Conservation (phyloP, 2,888 invertebrate genomes). For the Xiphydria camelus region DNA sequence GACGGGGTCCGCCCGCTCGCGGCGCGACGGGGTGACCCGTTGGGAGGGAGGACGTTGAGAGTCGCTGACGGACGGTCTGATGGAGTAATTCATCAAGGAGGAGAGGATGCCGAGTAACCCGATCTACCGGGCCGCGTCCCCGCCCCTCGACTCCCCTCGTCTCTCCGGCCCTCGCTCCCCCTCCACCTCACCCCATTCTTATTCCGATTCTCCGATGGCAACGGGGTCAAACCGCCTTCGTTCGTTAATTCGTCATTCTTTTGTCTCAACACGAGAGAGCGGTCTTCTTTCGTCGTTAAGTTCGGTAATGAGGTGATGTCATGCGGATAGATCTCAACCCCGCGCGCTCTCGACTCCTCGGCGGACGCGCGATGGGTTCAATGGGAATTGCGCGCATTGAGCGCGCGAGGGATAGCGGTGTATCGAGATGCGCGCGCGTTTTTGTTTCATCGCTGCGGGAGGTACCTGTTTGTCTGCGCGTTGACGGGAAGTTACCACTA, state of each 20-base stretch:
- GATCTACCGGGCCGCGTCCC: constrained; percentile 38
- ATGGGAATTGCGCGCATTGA: too few relatives aligned
- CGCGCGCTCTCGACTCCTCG: too few relatives aligned
- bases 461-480: not conserved
- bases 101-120: constrained; percentile 53
- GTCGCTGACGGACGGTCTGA: constrained; percentile 42
- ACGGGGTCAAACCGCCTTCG: constrained; percentile 45
- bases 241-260: constrained; percentile 42
- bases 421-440: too few relatives aligned
- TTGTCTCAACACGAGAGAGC: constrained; percentile 35
- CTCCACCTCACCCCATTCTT: constrained; percentile 28
- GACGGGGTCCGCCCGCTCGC: too few relatives aligned
- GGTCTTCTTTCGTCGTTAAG: constrained; percentile 29
- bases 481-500: not conserved
- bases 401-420: too few relatives aligned
- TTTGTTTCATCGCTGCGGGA: too few relatives aligned
- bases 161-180: constrained; percentile 26
- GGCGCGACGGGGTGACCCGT: not conserved
- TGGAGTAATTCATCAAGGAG: constrained; percentile 44
- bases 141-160: constrained; percentile 23
- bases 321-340: constrained; percentile 10
- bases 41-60: constrained; percentile 32
- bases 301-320: constrained; percentile 28
- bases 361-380: too few relatives aligned
- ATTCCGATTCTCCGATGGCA: constrained; percentile 40